Conservation (phyloP, 1,140 invertebrate species). For the Caenorhabditis inopinata region DNA sequence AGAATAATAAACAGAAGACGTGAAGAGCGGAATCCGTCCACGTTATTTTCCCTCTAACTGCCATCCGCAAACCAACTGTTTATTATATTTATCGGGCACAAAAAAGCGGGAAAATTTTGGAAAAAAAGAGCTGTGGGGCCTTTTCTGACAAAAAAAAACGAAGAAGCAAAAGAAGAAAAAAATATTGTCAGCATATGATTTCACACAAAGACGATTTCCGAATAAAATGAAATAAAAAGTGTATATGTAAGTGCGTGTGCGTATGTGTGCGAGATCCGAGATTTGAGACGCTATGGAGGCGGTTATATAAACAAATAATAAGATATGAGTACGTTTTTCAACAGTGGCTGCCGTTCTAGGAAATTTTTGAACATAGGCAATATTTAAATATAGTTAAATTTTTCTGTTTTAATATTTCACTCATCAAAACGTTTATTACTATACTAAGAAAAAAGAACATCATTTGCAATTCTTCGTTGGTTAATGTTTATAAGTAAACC, state of each 20-base stretch:
- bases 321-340: too few relatives aligned
- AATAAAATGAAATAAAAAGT: constrained; percentile 28
- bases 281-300: background rate
- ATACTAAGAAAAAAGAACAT: too few relatives aligned
- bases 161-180: background rate
- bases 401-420: too few relatives aligned
- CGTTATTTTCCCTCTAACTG: background rate
- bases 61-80: background rate
- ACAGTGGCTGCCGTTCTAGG: too few relatives aligned
- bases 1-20: background rate
- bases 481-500: too few relatives aligned
- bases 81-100: constrained; percentile 31
- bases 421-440: too few relatives aligned
- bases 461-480: too few relatives aligned
- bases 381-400: too few relatives aligned
- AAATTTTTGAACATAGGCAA: too few relatives aligned
- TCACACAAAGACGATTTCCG: constrained; percentile 3
- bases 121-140: constrained; percentile 18
- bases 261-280: background rate
- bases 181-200: constrained; percentile 26
- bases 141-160: background rate
- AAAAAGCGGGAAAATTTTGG: background rate
- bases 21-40: background rate
- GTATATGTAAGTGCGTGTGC: background rate
- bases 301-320: too few relatives aligned